Conservation (phyloP, 2,113 vertebrate species). For the Myiopsitta monachus region DNA sequence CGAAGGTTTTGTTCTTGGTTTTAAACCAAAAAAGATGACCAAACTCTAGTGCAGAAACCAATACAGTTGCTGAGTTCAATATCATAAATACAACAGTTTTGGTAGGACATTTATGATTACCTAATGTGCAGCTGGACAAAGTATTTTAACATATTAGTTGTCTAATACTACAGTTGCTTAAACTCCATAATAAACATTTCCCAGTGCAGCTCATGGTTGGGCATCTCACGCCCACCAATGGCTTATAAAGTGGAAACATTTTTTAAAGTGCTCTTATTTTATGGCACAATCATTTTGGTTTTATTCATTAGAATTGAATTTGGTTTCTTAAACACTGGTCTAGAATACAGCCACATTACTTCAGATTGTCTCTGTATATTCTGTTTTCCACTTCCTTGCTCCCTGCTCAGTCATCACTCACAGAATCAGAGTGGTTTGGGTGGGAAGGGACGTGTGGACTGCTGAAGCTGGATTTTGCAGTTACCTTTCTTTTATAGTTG, state of each 20-base stretch:
- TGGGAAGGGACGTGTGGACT: not conserved
- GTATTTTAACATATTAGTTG: not conserved
- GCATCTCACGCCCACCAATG: not conserved
- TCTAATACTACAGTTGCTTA: not conserved
- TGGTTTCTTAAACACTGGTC: not conserved
- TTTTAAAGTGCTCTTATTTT: not conserved
- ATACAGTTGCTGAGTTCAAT: not conserved
- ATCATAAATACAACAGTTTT: not conserved
- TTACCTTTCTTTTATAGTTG: not conserved
- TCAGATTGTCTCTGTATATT: not conserved
- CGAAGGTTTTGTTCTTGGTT: not conserved
- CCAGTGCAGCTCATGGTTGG: not conserved
- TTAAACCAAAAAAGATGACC: not conserved
- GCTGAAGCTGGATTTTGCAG: not conserved
- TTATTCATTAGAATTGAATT: not conserved
- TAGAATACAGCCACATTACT: not conserved
- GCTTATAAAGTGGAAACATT: not conserved
- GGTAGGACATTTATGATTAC: not conserved
- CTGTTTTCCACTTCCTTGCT: not conserved
- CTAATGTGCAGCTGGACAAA: not conserved
- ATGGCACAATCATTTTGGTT: not conserved
- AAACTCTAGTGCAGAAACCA: not conserved
- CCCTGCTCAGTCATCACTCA: not conserved
- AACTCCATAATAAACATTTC: not conserved
- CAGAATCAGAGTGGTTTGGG: not conserved